Base-by-base conservation (phyloP, 2,888 invertebrate genomes). In the Eutolmus rufibarbis region DNA sequence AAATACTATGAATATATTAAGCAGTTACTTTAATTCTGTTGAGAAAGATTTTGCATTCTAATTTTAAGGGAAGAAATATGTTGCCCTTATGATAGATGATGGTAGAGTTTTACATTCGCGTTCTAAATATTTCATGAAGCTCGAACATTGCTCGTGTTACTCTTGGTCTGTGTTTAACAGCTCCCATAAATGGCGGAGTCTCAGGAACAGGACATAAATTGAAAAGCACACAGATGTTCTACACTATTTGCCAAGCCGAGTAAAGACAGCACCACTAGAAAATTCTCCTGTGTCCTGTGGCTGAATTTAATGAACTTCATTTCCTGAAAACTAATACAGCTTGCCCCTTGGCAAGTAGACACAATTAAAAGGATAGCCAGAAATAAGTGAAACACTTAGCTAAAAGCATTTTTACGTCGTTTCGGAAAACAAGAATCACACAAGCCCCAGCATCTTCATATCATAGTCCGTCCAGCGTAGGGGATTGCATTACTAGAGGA, bases 361-460 rank as follows among this genome's bases (percentile, higher is more conserved):
- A 84, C 84, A 85, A 85, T 85, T 85, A 85, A 85, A 46, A 31
- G 28, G 7, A 74, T 85, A 31, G 74, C 46, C 85, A 85, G 74
- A 85, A 85, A 79, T 28, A 85, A 74, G 85, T 37, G 46, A 86
- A 51, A 86, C 56, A 86, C 77, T 77, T 56, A 86, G 86, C 56
- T 86, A 86, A 86, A 86, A 86, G 86, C 86, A 86, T 86, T 86
- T 77, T 77, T 77, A 86, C 43, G 86, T 77, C 46, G 34, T 5
- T 56, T 77, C 37, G 56, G 31, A 77, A 56, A 74, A 85, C 46
- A 85, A 74, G 85, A 43, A 23, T 85, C 37, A 46, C 43, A 74
- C 37, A 66, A 66, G 66, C 19, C 31, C 23, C 23, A 43, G 28
- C 74, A 74, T 74, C 46, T 46, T 46, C 85, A 46, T 19, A 85